A percentile compares a stretch with the other conserved stretches of the same genome.
Conservation (phyloP, 2,888 invertebrate genomes). For the Perithous albicinctus region DNA sequence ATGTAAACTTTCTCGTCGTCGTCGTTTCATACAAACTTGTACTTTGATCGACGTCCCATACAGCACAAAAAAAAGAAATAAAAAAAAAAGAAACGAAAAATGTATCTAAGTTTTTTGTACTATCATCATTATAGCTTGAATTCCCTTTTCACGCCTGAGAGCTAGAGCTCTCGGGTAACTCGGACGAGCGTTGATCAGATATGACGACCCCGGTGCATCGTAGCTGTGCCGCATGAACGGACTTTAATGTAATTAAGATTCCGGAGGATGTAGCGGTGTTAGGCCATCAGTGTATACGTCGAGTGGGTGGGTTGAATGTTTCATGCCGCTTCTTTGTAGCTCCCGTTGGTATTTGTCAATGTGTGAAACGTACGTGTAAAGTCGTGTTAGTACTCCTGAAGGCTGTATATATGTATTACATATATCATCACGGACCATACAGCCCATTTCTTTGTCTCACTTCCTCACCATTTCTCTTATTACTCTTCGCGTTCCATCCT, state of each 20-base stretch:
- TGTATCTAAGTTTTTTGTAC: too few relatives aligned
- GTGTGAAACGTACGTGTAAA: not conserved
- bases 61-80: not conserved
- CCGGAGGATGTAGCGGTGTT: conserved; percentile 64
- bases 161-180: conserved; percentile 5
- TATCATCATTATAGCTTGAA: conserved; percentile 1
- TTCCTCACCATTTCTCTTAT: conserved; percentile 14
- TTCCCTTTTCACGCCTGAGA: not conserved
- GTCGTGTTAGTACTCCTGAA: too few relatives aligned
- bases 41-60: conserved; percentile 19
- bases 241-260: conserved; percentile 79
- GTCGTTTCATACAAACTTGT: conserved; percentile 33
- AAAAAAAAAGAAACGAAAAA: too few relatives aligned
- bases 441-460: conserved; percentile 52
- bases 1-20: conserved; percentile 23
- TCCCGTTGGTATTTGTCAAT: conserved; percentile 33
- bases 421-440: conserved; percentile 32
- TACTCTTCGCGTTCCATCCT: conserved; percentile 42
- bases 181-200: conserved; percentile 69
- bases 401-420: not conserved
- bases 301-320: conserved; percentile 58
- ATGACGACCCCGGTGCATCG: conserved; percentile 70
- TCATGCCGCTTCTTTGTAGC: conserved; percentile 37
- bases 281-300: conserved; percentile 1
- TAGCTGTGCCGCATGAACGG: conserved; percentile 74